Evolutionary conservation across 23 tunicate species (phyloP), one percentile per base, ranked within the genome.

Genomic region (Phallusia fumigata): DNA sequence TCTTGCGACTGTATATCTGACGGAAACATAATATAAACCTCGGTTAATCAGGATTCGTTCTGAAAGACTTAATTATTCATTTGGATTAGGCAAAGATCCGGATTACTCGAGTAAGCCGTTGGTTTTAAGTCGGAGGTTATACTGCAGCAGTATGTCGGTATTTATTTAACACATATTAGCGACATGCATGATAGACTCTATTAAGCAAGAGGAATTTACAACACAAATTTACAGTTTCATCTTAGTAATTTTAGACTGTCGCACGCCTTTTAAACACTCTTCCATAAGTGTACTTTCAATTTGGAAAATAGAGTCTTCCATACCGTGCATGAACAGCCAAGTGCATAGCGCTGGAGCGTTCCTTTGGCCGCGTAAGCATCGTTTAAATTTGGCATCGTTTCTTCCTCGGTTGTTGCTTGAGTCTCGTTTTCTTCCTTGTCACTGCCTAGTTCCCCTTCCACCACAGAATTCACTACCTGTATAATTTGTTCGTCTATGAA

Each of bases 291-390:
- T 52, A 53, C 51, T 74, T 24, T 51, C 73, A 15, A 80, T 33
- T 53, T 80, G 74, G 32, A 80, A 51, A 53, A 80, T 53, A 51
- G 33, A 10, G 73, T 52, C 73, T 51, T 52, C 83, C 83, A 80
- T 80, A 6, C 35, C 73, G 18, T 34, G 83, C 73, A 80, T 52
- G 83, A 51, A 30, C 73, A 52, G 8, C 83, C 35, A 53, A 80
- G 83, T 16, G 34, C 74, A 80, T 51, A 80, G 83, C 83, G 51
- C 83, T 80, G 83, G 32, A 80, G 78, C 73, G 73, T 80, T 80
- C 35, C 21, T 64, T 50, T 51, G 73, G 83, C 83, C 50, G 83
- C 73, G 73, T 80, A 80, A 53, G 73, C 73, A 33, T 80, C 83
- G 50, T 65, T 80, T 33, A 80, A 31, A 5, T 31, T 80, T 15